Base-by-base conservation (phyloP, 2,888 invertebrate species). In the Parapristionchus giblindavisi region DNA sequence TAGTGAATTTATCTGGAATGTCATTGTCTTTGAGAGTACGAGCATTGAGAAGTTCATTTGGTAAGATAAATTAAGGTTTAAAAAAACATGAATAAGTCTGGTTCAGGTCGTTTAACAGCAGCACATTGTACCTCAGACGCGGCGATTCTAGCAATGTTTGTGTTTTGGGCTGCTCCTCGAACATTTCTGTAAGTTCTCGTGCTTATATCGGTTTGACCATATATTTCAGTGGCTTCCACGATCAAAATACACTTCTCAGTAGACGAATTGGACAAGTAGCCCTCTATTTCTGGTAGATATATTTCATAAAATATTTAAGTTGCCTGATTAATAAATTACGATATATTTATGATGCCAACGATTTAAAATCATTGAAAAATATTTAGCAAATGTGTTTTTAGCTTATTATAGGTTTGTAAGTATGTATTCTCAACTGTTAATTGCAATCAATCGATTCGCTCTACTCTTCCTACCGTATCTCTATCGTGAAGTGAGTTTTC, bases 1-100 rank as follows among this genome's bases (percentile, higher is more conserved):
- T 24, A 21, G 43, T 65, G 3, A 65, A 65, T 43, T 21, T 65
- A 21, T 21, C 24, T 27, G 63, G 43, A 6, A 43, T 65, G 29
- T 65, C 48, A 43, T 29, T 65, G 29, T 65, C 63, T 1, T 65
- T 65, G 29, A 40, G 63, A 65, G 63, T 65, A 17, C 63, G 63
- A 1, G 63, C 63, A 1, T 32, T 65, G 14, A 24, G 63, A 27
- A 43, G 43, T 29, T 43, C 63, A 21, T 65, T 65, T 43, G 63
- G 63, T 65, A 11, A 43, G 63, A 3, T 8, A 8, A 43, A 17
- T 8, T 43, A 43, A 43, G 17, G 43, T 43, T 43, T 43, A 43
- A 43, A 14, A 14, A 8, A 43, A 14, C 17, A 43, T 14, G 8
- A 43, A 8, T 14, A 14, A 52, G n/a, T n/a, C n/a, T n/a, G n/a